A percentile compares a stretch with the other conserved stretches of the same genome.
Evolutionary conservation across 2,113 vertebrate species (phyloP).

Genomic region (Osmerus eperlanus): DNA sequence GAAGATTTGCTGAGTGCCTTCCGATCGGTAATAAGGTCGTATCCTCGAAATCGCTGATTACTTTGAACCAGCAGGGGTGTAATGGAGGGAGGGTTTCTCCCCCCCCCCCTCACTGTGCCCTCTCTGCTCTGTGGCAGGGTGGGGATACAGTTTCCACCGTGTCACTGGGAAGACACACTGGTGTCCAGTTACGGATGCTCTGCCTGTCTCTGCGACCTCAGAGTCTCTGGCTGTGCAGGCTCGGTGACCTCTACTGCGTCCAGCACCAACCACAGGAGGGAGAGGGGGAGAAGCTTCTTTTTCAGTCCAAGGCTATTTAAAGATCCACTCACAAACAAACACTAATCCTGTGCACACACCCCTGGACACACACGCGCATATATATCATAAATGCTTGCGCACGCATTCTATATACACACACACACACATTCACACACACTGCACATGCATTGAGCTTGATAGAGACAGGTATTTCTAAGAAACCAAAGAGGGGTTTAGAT

Average conservation of each 20-base stretch:
- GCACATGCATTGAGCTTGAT: background rate
- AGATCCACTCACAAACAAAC: background rate
- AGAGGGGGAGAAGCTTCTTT: background rate
- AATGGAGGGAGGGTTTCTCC: too few species aligned
- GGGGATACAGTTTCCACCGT: background rate
- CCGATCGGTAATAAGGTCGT: too few species aligned
- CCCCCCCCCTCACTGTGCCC: background rate
- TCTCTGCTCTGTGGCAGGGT: background rate
- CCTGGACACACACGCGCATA: background rate
- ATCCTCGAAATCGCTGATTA: too few species aligned
- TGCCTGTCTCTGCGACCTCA: conserved; percentile 3
- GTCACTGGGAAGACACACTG: conserved; percentile 2
- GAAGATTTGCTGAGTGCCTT: too few species aligned
- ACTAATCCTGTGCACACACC: background rate
- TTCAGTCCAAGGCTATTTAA: conserved; percentile 6
- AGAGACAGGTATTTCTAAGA: conserved; percentile 13
- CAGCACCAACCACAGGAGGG: background rate
- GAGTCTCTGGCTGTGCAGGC: background rate
- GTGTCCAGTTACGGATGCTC: conserved; percentile 10
- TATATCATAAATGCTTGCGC: background rate
- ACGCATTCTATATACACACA: background rate
- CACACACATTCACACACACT: background rate
- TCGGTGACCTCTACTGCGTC: background rate
- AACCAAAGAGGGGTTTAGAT: conserved; percentile 21
- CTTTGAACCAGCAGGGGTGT: too few species aligned